These are phyloP conservation scores for Mionectes macconnelli DNA, from an alignment of 2,113 vertebrate genomes.

Conservation along the genomic window DNA sequence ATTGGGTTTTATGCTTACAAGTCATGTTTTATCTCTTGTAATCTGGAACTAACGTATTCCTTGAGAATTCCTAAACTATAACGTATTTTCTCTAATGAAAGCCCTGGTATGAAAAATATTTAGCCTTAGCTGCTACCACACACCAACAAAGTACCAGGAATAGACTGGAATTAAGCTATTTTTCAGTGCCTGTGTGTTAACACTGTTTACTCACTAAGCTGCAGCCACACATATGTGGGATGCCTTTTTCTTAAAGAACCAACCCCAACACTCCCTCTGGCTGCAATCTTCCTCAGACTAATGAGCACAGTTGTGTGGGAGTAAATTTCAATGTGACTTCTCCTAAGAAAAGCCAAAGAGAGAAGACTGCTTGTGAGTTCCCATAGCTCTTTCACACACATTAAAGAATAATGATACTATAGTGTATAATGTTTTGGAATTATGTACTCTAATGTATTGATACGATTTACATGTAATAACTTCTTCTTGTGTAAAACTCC, in stretches of 20 bases:
- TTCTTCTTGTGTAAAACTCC: neutral
- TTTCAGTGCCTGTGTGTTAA: neutral
- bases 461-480: neutral
- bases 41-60: neutral
- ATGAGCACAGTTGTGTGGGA: rapidly evolving
- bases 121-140: neutral
- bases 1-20: neutral
- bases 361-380: neutral
- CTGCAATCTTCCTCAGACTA: neutral
- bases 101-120: slow-evolving; percentile 12
- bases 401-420: neutral
- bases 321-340: neutral
- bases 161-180: neutral
- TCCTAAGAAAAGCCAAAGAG: neutral
- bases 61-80: slow-evolving; percentile 4
- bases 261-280: neutral
- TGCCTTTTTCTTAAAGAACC: neutral
- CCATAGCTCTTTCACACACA: neutral
- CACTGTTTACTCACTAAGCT: neutral
- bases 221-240: neutral
- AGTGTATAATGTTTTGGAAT: neutral
- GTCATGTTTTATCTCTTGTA: neutral
- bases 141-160: neutral
- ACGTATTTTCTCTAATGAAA: neutral
- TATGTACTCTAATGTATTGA: neutral